Percentiles rank a stretch among this genome's conserved stretches.
Evolutionary conservation across 2,797 vertebrate genomes (phyloP).

Genomic region (Neosalanx taihuensis): DNA sequence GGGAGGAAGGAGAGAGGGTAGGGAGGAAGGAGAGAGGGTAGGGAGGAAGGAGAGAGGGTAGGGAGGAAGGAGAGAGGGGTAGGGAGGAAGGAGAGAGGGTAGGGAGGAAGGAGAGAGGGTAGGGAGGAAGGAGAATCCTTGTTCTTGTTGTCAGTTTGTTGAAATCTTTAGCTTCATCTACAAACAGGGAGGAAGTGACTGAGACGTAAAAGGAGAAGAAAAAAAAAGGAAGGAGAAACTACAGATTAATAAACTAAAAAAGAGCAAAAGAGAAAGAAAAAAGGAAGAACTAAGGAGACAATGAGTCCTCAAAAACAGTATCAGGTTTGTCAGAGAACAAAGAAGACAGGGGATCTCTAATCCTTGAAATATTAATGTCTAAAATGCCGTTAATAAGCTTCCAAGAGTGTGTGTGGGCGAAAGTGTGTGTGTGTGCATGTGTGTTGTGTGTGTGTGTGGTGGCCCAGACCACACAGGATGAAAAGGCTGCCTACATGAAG

Average conservation of each 20-base stretch:
- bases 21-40: no score
- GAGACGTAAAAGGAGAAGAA: not conserved
- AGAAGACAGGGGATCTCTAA: slow-evolving; percentile 76
- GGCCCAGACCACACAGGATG: slow-evolving; percentile 75
- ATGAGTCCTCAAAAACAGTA: slow-evolving; percentile 42
- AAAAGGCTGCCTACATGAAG: slow-evolving; percentile 73
- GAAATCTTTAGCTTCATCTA: no score
- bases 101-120: not conserved
- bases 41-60: no score
- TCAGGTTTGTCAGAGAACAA: slow-evolving; percentile 58
- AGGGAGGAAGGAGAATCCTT: no score
- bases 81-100: no score
- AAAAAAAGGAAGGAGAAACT: not conserved
- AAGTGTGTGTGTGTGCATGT: not conserved
- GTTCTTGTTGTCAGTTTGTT: no score
- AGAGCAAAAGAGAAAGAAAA: not conserved
- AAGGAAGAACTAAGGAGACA: slow-evolving; percentile 18
- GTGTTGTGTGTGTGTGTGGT: no score
- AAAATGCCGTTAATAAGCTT: slow-evolving; percentile 81
- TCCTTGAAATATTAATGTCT: slow-evolving; percentile 75
- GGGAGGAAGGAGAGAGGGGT: no score
- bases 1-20: no score
- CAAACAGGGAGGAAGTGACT: not conserved
- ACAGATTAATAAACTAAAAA: not conserved
- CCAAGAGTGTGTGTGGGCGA: not conserved